A percentile compares a stretch with the other conserved stretches of the same genome.
Conservation (phyloP, 92 coral and sea anemone species). For the Phymanthus crucifer region DNA sequence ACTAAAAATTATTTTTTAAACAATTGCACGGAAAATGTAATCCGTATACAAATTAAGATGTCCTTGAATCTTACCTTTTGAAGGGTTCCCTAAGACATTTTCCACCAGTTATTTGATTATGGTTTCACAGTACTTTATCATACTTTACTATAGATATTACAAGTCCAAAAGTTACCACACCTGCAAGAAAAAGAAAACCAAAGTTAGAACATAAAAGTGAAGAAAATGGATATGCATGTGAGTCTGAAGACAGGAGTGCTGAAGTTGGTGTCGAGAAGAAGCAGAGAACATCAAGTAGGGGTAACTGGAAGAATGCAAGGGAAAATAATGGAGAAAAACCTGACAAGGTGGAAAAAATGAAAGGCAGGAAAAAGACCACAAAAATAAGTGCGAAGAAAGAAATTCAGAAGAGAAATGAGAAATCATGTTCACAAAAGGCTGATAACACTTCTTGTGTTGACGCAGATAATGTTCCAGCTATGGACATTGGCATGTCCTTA, state of each 20-base stretch:
- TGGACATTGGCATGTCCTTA: background rate
- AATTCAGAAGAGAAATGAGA: background rate
- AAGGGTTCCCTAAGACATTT: too few relatives aligned
- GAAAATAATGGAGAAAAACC: background rate
- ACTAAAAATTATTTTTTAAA: background rate
- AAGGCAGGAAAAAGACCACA: background rate
- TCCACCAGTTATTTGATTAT: background rate
- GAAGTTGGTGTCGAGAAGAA: background rate
- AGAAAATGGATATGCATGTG: background rate
- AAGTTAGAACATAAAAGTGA: background rate
- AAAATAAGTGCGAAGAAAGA: background rate
- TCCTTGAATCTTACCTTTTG: too few relatives aligned
- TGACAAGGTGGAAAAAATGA: background rate
- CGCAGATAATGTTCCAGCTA: background rate
- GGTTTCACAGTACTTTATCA: background rate
- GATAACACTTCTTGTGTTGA: background rate
- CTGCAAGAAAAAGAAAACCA: slow-evolving; percentile 5
- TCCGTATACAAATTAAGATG: too few relatives aligned
- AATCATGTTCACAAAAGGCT: background rate
- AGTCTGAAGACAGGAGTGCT: background rate
- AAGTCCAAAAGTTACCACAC: background rate
- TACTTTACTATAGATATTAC: background rate
- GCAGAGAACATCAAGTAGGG: background rate
- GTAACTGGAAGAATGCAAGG: background rate
- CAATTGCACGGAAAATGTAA: too few relatives aligned